Conservation (phyloP, 2,888 invertebrate genomes). For the Heliconius aoede region DNA sequence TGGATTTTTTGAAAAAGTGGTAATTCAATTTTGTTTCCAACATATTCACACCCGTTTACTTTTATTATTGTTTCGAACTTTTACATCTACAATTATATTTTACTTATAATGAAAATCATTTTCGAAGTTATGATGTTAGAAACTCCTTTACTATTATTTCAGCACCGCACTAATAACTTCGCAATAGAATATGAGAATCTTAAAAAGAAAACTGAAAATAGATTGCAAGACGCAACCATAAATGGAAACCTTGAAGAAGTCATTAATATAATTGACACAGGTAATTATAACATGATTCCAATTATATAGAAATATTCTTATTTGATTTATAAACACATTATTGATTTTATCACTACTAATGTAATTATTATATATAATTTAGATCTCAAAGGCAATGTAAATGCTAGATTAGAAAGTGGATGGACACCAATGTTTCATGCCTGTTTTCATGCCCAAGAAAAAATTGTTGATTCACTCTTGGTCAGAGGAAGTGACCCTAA, state of each 20-base stretch:
- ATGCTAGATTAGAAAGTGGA: slow-evolving; percentile 77
- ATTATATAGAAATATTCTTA: not conserved
- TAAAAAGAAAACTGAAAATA: slow-evolving; percentile 65
- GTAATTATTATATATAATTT: slow-evolving; percentile 38
- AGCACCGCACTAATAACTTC: slow-evolving; percentile 28
- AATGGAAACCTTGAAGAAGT: slow-evolving; percentile 67
- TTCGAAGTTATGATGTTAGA: not conserved
- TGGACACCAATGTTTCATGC: slow-evolving; percentile 86
- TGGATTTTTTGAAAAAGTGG: slow-evolving; percentile 70
- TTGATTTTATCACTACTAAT: slow-evolving; percentile 2
- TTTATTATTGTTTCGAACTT: not conserved
- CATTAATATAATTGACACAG: slow-evolving; percentile 59
- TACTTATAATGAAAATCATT: not conserved
- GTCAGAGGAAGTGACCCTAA: slow-evolving; percentile 84
- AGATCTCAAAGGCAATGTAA: slow-evolving; percentile 68
- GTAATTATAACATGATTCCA: slow-evolving; percentile 48
- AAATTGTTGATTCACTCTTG: slow-evolving; percentile 79
- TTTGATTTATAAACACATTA: slow-evolving; percentile 27
- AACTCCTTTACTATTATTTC: slow-evolving; percentile 19
- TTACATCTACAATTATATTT: too few species aligned
- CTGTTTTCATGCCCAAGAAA: slow-evolving; percentile 81
- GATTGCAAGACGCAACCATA: slow-evolving; percentile 71
- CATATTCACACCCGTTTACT: not conserved
- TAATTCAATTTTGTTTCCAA: slow-evolving; percentile 50
- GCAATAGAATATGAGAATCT: slow-evolving; percentile 51